These are phyloP conservation scores for Phaedon cochleariae DNA, from an alignment of 2,888 invertebrate genomes.

Conservation along the genomic window DNA sequence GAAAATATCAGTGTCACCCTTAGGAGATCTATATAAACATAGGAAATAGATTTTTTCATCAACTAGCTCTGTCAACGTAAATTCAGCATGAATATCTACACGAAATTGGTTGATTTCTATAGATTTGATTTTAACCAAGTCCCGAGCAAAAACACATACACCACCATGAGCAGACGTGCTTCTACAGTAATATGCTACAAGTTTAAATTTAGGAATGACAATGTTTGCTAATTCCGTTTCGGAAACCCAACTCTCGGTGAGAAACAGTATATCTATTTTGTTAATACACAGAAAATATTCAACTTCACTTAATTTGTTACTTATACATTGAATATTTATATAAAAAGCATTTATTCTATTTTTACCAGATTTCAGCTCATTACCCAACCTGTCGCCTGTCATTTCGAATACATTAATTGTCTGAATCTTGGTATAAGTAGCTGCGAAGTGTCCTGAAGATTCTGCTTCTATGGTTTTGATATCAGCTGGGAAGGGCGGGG, in stretches of 20 bases:
- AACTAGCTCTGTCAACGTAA: not conserved
- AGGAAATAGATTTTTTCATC: constrained; percentile 10
- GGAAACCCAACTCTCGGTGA: constrained; percentile 5
- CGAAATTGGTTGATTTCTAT: constrained; percentile 4
- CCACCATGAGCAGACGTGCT: constrained; percentile 18
- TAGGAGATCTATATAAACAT: constrained; percentile 15
- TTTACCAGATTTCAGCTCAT: constrained; percentile 7
- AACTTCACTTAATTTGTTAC: constrained; percentile 11
- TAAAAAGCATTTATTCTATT: constrained; percentile 9
- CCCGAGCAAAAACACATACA: constrained; percentile 15
- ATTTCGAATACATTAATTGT: not conserved
- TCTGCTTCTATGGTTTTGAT: constrained; percentile 5
- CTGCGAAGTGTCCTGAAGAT: not conserved
- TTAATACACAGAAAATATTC: constrained; percentile 12
- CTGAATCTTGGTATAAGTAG: not conserved
- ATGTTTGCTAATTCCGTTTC: constrained; percentile 15
- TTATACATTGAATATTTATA: too few species aligned
- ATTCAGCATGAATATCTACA: constrained; percentile 1
- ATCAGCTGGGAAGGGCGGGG: constrained; percentile 10
- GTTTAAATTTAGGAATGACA: constrained; percentile 11
- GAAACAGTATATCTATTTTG: constrained; percentile 14
- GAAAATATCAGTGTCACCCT: constrained; percentile 7
- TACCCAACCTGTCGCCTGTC: constrained; percentile 3
- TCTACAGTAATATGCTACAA: constrained; percentile 14
- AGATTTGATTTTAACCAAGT: not conserved